Evolutionary conservation across 1,140 invertebrate genomes (phyloP).

Genomic region (Drosophila repleta): DNA sequence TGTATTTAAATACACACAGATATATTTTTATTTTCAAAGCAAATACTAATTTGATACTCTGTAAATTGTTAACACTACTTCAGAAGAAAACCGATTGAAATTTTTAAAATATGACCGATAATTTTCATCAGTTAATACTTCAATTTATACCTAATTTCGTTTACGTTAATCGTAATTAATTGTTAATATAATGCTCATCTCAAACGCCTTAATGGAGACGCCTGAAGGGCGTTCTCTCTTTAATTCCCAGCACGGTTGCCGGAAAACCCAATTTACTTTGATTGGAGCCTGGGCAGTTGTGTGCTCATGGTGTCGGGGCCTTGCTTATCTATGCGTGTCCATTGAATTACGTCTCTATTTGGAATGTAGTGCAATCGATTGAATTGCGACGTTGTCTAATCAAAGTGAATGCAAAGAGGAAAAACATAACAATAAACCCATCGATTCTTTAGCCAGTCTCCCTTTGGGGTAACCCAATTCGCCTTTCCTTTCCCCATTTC

Average conservation of each 20-base stretch:
- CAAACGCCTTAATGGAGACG: background rate
- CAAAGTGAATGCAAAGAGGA: conserved; percentile 22
- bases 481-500: conserved; percentile 4
- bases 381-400: conserved; percentile 46
- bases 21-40: too few species aligned
- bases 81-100: too few species aligned
- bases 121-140: too few species aligned
- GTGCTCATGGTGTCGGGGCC: background rate
- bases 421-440: conserved; percentile 48
- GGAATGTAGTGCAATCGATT: conserved; percentile 64
- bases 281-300: background rate
- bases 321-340: conserved; percentile 10
- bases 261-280: conserved; percentile 16
- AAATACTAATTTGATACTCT: too few species aligned
- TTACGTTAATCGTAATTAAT: background rate
- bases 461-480: conserved; percentile 8
- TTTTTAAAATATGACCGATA: too few species aligned
- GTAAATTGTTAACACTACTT: too few species aligned
- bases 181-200: conserved; percentile 12
- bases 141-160: background rate
- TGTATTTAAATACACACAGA: too few species aligned
- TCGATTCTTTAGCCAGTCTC: conserved; percentile 26
- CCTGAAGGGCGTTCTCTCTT: conserved; percentile 10
- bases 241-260: conserved; percentile 15
- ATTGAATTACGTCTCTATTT: conserved; percentile 68